Conservation (phyloP, 2,113 vertebrate genomes). For the Oplegnathus fasciatus region DNA sequence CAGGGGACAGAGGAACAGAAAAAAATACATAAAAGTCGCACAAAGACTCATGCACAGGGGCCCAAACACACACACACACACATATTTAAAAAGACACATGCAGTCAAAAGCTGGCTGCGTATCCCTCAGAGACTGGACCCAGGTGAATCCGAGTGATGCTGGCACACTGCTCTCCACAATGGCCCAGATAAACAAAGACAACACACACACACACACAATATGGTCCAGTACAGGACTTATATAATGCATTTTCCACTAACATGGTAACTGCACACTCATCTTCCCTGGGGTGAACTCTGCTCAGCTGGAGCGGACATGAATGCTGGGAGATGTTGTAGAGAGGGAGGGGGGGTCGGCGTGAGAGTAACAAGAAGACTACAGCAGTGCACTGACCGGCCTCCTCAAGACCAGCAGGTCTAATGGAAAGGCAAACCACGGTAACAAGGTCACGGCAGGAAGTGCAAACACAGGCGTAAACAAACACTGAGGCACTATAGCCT, state of each 20-base stretch:
- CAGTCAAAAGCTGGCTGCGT: constrained; percentile 40
- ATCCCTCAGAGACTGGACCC: constrained; percentile 60
- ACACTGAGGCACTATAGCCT: neutral
- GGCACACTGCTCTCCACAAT: constrained; percentile 53
- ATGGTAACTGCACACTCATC: constrained; percentile 77
- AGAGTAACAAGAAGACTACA: constrained; percentile 14
- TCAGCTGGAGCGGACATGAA: constrained; percentile 73
- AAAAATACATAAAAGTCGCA: constrained; percentile 36
- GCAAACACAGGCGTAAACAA: constrained; percentile 27
- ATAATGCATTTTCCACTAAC: constrained; percentile 78
- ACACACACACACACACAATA: constrained; percentile 25
- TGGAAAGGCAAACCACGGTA: constrained; percentile 15
- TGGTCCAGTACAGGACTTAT: constrained; percentile 66
- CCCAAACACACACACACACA: constrained; percentile 29
- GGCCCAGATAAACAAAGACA: constrained; percentile 68
- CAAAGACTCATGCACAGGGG: constrained; percentile 20
- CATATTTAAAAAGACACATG: constrained; percentile 18
- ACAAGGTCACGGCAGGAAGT: constrained; percentile 51
- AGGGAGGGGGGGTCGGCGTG: neutral
- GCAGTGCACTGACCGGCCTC: constrained; percentile 35
- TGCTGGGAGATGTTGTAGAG: constrained; percentile 36
- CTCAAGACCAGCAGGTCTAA: constrained; percentile 40
- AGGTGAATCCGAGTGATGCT: constrained; percentile 69
- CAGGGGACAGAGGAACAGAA: constrained; percentile 6
- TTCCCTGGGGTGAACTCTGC: constrained; percentile 67